Percentiles rank a stretch among this genome's conserved stretches.
Evolutionary conservation across 2,888 invertebrate genomes (phyloP).

Genomic region (Crocallis elinguaria): DNA sequence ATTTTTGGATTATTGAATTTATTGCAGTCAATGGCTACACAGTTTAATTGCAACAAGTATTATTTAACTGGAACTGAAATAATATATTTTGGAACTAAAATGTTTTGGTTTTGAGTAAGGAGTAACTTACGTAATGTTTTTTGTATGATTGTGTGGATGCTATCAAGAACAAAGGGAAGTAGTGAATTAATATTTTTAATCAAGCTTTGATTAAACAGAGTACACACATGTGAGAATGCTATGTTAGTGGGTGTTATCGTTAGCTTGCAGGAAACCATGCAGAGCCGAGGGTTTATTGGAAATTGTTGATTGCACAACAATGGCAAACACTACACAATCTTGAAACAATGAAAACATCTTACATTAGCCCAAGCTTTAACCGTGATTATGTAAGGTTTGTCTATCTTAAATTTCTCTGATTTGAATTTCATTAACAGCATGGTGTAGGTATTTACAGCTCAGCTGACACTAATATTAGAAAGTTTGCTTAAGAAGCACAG

Average conservation of each 20-base stretch:
- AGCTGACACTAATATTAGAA: slow-evolving; percentile 35
- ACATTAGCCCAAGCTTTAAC: slow-evolving; percentile 48
- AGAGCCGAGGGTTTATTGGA: slow-evolving; percentile 73
- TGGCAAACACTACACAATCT: slow-evolving; percentile 65
- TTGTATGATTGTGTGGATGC: slow-evolving; percentile 21
- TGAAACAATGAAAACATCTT: slow-evolving; percentile 70
- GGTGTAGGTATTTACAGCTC: slow-evolving; percentile 19
- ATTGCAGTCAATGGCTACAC: slow-evolving; percentile 7
- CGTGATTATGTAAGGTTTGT: slow-evolving; percentile 49
- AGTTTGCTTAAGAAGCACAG: slow-evolving; percentile 33
- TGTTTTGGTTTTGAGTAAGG: slow-evolving; percentile 3
- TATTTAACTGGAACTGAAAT: not conserved
- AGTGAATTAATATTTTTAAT: slow-evolving; percentile 66
- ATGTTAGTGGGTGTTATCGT: slow-evolving; percentile 55
- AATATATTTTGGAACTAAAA: not conserved
- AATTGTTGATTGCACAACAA: slow-evolving; percentile 81
- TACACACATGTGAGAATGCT: slow-evolving; percentile 33
- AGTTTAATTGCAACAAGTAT: slow-evolving; percentile 2
- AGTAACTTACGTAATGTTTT: slow-evolving; percentile 21
- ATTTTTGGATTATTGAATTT: slow-evolving; percentile 30
- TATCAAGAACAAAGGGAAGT: slow-evolving; percentile 52
- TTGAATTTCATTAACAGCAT: slow-evolving; percentile 37
- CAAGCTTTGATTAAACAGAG: slow-evolving; percentile 68
- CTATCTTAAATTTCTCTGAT: slow-evolving; percentile 50
- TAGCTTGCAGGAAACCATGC: slow-evolving; percentile 68